These are phyloP conservation scores for Arrhopalites spinosus DNA, from an alignment of 2,888 invertebrate species.

Conservation along the genomic window DNA sequence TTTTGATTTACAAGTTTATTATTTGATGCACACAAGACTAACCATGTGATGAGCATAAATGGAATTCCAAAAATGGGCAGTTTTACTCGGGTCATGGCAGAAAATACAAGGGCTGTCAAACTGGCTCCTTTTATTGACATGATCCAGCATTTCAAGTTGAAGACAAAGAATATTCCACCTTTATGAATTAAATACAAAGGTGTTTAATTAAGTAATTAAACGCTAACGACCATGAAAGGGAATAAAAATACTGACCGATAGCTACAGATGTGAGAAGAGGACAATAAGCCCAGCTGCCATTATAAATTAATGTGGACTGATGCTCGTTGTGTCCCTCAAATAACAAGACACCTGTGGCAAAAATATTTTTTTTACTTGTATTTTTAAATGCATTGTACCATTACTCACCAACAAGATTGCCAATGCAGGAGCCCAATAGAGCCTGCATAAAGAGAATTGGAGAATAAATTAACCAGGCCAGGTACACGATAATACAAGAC, in stretches of 20 bases:
- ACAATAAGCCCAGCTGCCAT: constrained; percentile 49
- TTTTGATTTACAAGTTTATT: no score
- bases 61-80: no score
- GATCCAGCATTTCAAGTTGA: constrained; percentile 44
- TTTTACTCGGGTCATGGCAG: no score
- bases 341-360: background rate
- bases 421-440: constrained; percentile 40
- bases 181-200: no score
- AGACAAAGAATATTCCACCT: constrained; percentile 45
- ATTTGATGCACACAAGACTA: no score
- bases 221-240: no score
- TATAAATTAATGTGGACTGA: constrained; percentile 41
- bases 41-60: no score
- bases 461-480: constrained; percentile 42
- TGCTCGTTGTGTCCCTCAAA: constrained; percentile 15
- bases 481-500: constrained; percentile 38
- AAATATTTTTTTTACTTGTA: constrained; percentile 2
- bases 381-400: background rate
- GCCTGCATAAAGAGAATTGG: constrained; percentile 42
- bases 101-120: no score
- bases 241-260: no score
- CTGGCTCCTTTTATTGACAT: no score
- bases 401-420: constrained; percentile 42
- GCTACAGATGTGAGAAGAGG: constrained; percentile 40
- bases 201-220: no score